Evolutionary conservation across 2,113 vertebrate species (phyloP).

Genomic region (Mesitornis unicolor): DNA sequence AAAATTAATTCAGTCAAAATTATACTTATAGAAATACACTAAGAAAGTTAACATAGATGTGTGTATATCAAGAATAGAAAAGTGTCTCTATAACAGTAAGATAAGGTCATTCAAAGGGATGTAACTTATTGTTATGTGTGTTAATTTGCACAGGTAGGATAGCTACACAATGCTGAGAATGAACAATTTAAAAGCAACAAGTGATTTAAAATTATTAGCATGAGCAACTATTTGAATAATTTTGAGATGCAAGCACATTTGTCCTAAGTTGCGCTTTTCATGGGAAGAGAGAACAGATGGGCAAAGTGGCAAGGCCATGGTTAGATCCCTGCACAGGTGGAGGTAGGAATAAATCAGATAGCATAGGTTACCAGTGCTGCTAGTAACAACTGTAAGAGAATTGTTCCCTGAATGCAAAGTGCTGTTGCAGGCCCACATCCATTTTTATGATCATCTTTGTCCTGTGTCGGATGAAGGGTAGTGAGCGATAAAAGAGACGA

Average conservation of each 20-base stretch:
- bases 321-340: not conserved
- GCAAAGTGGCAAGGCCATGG: not conserved
- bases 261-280: not conserved
- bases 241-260: not conserved
- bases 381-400: not conserved
- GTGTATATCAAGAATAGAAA: not conserved
- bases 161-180: not conserved
- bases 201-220: not conserved
- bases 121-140: not conserved
- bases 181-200: not conserved
- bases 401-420: not conserved
- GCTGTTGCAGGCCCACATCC: not conserved
- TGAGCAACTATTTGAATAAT: not conserved
- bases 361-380: not conserved
- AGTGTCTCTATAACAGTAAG: not conserved
- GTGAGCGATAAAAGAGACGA: not conserved
- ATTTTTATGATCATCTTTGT: not conserved
- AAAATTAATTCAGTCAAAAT: not conserved
- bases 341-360: not conserved
- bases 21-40: not conserved
- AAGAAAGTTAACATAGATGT: not conserved
- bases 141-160: not conserved
- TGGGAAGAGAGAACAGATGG: not conserved
- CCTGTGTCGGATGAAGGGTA: not conserved
- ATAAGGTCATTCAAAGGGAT: not conserved